Evolutionary conservation across 53 echinoderm and acorn worm genomes (phyloP).

Genomic region (Holothuria scabra): DNA sequence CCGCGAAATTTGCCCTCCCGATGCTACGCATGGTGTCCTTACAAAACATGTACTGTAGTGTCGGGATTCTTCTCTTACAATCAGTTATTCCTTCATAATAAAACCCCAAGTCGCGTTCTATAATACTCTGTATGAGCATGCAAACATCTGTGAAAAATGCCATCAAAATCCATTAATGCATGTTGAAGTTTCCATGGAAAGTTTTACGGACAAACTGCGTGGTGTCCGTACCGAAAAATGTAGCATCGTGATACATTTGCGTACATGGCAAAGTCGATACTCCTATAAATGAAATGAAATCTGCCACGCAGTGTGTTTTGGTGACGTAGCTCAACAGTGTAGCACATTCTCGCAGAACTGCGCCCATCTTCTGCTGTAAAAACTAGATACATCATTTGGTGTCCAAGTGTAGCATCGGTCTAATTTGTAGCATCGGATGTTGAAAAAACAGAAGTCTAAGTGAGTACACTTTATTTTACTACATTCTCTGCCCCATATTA

Average conservation of each 20-base stretch:
- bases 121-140: background rate
- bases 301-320: slow-evolving; percentile 21
- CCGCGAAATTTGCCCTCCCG: slow-evolving; percentile 33
- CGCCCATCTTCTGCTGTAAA: too few relatives aligned
- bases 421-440: slow-evolving; percentile 37
- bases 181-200: background rate
- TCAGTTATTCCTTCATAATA: background rate
- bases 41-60: slow-evolving; percentile 4
- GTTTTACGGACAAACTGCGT: slow-evolving; percentile 21
- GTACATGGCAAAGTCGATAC: background rate
- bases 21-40: slow-evolving; percentile 37
- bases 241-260: slow-evolving; percentile 8
- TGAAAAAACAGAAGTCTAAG: too few relatives aligned
- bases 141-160: slow-evolving; percentile 11
- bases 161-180: slow-evolving; percentile 1
- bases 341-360: background rate
- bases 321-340: slow-evolving; percentile 15
- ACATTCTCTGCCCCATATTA: background rate
- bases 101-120: background rate
- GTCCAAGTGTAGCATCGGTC: slow-evolving; percentile 21
- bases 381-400: background rate
- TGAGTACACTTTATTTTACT: background rate
- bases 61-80: slow-evolving; percentile 10
- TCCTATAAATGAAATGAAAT: background rate
- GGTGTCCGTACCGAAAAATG: slow-evolving; percentile 21